Base-by-base conservation (phyloP, 2,113 vertebrate genomes). In the Blennius ocellaris region DNA sequence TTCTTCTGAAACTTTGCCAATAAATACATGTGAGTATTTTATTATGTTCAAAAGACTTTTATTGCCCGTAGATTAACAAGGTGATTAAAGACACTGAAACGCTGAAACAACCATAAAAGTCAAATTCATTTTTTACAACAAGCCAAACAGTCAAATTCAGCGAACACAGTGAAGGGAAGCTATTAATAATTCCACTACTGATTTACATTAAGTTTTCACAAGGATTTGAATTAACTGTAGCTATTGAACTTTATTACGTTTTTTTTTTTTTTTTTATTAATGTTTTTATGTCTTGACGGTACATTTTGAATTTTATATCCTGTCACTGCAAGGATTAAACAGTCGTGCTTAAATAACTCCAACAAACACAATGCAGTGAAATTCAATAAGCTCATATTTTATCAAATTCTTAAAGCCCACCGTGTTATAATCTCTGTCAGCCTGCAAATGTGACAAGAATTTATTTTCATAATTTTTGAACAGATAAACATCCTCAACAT, bases 31-130 rank as follows among this genome's bases (percentile, higher is more conserved):
- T 3, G n/a, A 44, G 40, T 44, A n/a, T 9, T 68, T 51, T 67
- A 16, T 16, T 17, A 56, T 15, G 48, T 55, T 58, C 49, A 68
- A 55, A 79, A 49, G 8, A 11, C 41, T 55, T 83, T 64, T 56
- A 60, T 51, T 8, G 30, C 51, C 39, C 15, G 37, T 30, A 50
- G 9, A 50, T 62, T 17, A 65, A 41, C n/a, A 43, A 39, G 74
- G 58, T 51, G 30, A 61, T 78, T 64, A 41, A 83, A 65, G 11
- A 56, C 39, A 58, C 6, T 74, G 47, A 77, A 78, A 55, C 43
- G 40, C 37, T 59, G 60, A 62, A 40, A 21, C n/a, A 58, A 10
- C 47, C 43, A 65, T 78, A 62, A 55, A 79, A 62, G 14, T 73
- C 56, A 59, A 52, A 86, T 71, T n/a, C 8, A 52, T 36, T 64